These are phyloP conservation scores for Drosophila nikananu DNA, from an alignment of 1,140 invertebrate genomes.

Conservation along the genomic window DNA sequence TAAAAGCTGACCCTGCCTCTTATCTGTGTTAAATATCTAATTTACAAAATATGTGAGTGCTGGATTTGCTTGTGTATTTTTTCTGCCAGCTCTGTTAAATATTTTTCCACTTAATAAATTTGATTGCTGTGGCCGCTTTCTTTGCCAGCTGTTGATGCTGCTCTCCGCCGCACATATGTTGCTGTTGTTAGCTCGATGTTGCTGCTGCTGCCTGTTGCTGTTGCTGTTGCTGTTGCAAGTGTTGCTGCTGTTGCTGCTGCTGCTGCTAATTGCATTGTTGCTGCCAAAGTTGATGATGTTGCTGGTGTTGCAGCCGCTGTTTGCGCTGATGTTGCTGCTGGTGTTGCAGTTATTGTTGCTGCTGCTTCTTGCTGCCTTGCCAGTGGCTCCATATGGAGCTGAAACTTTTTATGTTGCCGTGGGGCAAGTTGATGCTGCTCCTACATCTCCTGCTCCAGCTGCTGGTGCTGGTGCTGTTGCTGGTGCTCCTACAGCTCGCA, in stretches of 20 bases:
- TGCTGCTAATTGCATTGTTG: slow-evolving; percentile 52
- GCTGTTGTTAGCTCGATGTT: slow-evolving; percentile 27
- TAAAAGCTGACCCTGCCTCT: neutral
- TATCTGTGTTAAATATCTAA: neutral
- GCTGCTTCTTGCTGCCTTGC: slow-evolving; percentile 12
- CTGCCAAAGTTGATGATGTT: slow-evolving; percentile 25
- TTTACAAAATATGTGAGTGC: neutral
- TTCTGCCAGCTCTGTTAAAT: slow-evolving; percentile 17
- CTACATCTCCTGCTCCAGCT: neutral
- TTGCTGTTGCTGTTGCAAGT: slow-evolving; percentile 47
- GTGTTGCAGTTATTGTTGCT: slow-evolving; percentile 14
- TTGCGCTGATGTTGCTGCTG: slow-evolving; percentile 26
- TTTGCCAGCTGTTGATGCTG: slow-evolving; percentile 30
- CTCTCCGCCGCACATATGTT: slow-evolving; percentile 19
- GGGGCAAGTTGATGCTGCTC: slow-evolving; percentile 5
- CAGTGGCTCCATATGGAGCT: slow-evolving; percentile 43
- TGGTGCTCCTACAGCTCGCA: slow-evolving; percentile 20
- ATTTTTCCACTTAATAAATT: slow-evolving; percentile 47
- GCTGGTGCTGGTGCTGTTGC: slow-evolving; percentile 5
- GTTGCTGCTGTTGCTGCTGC: slow-evolving; percentile 23
- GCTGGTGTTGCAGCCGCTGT: slow-evolving; percentile 12
- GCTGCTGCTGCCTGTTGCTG: slow-evolving; percentile 20
- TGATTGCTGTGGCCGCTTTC: slow-evolving; percentile 35
- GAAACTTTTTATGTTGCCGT: slow-evolving; percentile 34
- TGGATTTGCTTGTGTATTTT: neutral